Evolutionary conservation across 2,888 invertebrate species (phyloP).

Genomic region (Trimorus sp.): DNA sequence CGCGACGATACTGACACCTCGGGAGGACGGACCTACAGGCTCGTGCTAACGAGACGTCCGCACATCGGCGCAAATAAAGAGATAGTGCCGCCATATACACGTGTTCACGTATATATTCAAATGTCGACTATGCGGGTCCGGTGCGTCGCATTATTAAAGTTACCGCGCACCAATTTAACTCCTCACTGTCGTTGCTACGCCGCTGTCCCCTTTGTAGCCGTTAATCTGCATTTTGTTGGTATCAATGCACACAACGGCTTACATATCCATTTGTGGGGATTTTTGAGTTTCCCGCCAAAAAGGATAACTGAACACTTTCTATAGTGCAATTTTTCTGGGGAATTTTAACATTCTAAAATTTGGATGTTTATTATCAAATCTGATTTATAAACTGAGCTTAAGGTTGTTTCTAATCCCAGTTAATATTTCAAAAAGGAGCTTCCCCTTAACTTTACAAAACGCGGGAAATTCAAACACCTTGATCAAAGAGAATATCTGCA

Average conservation of each 20-base stretch:
- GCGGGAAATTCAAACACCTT: too few relatives aligned
- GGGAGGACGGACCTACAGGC: constrained; percentile 63
- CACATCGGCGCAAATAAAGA: constrained; percentile 65
- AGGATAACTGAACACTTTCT: too few relatives aligned
- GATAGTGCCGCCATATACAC: constrained; percentile 60
- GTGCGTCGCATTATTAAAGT: constrained; percentile 57
- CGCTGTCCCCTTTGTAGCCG: constrained; percentile 40
- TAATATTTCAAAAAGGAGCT: too few relatives aligned
- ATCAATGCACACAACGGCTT: neutral
- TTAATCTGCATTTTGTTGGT: constrained; percentile 38
- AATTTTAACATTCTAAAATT: too few relatives aligned
- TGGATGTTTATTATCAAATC: too few relatives aligned
- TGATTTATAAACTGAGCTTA: too few relatives aligned
- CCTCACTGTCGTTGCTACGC: constrained; percentile 44
- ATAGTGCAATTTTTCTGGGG: too few relatives aligned
- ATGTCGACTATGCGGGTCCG: constrained; percentile 62
- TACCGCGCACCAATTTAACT: constrained; percentile 59
- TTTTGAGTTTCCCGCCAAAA: neutral
- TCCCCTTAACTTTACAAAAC: too few relatives aligned
- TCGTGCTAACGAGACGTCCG: constrained; percentile 67
- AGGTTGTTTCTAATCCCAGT: too few relatives aligned
- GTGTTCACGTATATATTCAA: constrained; percentile 46
- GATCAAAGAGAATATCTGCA: too few relatives aligned
- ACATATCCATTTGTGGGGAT: neutral
- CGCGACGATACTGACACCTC: constrained; percentile 58